phyloP scores from a whole-genome alignment of 2,113 vertebrate genomes.

The Tragelaphus scriptus region DNA sequence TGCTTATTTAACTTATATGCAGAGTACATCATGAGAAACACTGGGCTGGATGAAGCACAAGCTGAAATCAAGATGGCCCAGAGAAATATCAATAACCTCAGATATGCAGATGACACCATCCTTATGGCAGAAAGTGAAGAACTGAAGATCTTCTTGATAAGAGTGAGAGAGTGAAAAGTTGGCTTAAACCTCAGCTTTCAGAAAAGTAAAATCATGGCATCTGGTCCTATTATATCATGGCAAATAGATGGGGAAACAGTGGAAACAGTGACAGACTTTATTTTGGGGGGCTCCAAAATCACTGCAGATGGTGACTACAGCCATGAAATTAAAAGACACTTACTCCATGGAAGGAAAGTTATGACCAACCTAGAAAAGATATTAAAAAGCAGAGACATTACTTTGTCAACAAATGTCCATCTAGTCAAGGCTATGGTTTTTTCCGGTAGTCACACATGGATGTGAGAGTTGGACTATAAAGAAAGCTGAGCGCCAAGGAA shows the following conservation, averaged over 20 bases:
- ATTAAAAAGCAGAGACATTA: not conserved
- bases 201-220: not conserved
- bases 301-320: not conserved
- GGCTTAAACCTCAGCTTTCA: not conserved
- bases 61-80: not conserved
- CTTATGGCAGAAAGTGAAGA: not conserved
- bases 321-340: not conserved
- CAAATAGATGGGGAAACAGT: not conserved
- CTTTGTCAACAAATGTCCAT: not conserved
- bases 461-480: not conserved
- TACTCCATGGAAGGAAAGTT: not conserved
- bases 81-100: not conserved
- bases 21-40: not conserved
- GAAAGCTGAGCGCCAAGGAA: not conserved
- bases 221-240: not conserved
- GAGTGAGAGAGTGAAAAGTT: not conserved
- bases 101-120: not conserved
- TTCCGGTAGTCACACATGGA: not conserved
- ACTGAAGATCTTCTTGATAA: not conserved
- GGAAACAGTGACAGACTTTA: not conserved
- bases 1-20: not conserved
- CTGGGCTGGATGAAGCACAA: not conserved
- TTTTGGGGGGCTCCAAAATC: not conserved
- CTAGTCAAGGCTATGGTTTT: not conserved
- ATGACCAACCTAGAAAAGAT: not conserved